phyloP scores from a whole-genome alignment of 2,888 invertebrate species.

The Coleophora deauratella region DNA sequence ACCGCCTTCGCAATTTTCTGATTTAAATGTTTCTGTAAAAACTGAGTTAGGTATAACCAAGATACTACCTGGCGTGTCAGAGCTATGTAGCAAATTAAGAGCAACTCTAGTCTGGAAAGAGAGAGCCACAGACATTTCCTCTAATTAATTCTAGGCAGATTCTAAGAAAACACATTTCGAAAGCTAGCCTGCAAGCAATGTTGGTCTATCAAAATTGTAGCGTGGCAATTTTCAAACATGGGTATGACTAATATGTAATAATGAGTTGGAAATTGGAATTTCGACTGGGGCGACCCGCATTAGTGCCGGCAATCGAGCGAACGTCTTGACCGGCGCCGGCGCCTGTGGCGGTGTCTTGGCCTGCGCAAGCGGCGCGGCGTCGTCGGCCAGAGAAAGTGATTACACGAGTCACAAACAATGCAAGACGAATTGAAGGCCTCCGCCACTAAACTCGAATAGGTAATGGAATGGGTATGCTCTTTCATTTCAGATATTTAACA shows the following conservation, averaged over 20 bases:
- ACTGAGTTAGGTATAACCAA: no score
- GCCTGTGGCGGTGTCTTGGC: background rate
- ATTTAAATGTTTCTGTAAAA: no score
- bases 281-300: background rate
- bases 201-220: background rate
- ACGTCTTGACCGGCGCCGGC: slow-evolving; percentile 13
- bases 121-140: no score
- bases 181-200: background rate
- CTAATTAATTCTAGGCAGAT: background rate
- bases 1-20: no score
- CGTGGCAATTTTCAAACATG: slow-evolving; percentile 5
- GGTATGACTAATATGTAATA: slow-evolving; percentile 2
- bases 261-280: background rate
- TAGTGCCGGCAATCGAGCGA: slow-evolving; percentile 7
- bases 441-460: slow-evolving; percentile 24
- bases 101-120: no score
- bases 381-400: slow-evolving; percentile 52
- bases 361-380: slow-evolving; percentile 7
- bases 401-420: slow-evolving; percentile 40
- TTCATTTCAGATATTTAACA: background rate
- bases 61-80: no score
- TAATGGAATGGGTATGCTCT: background rate
- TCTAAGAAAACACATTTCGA: background rate
- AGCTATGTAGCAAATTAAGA: no score
- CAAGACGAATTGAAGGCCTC: slow-evolving; percentile 32